phyloP scores from a whole-genome alignment of 2,113 vertebrate genomes.

The Gambusia affinis region DNA sequence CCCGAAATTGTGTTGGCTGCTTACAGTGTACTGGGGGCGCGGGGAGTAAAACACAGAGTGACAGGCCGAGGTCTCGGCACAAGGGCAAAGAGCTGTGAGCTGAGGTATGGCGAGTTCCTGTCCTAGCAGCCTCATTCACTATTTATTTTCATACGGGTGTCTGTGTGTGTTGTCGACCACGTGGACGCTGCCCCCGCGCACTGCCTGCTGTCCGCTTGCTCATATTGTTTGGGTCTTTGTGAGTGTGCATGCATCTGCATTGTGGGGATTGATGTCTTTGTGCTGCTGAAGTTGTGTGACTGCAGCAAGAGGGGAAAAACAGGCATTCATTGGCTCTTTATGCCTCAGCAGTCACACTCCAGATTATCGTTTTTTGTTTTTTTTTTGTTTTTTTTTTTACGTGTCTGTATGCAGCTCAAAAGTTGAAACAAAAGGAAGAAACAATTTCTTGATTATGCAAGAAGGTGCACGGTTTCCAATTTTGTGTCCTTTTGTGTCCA shows the following conservation, averaged over 20 bases:
- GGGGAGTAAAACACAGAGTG: constrained; percentile 59
- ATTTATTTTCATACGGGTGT: constrained; percentile 35
- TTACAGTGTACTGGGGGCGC: constrained; percentile 47
- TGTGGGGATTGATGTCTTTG: constrained; percentile 32
- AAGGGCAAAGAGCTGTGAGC: constrained; percentile 58
- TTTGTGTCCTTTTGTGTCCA: constrained; percentile 32
- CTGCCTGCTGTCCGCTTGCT: constrained; percentile 14
- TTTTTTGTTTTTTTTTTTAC: constrained; percentile 48
- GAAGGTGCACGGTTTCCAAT: constrained; percentile 40
- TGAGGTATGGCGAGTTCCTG: constrained; percentile 41
- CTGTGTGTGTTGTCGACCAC: background rate
- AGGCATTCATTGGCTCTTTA: constrained; percentile 70
- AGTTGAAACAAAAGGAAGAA: constrained; percentile 32
- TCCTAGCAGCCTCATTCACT: constrained; percentile 47
- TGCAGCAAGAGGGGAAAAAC: constrained; percentile 33
- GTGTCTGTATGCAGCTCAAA: constrained; percentile 43
- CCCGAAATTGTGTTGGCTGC: constrained; percentile 54
- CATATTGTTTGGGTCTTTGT: constrained; percentile 3
- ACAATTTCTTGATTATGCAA: constrained; percentile 47
- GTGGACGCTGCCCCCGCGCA: background rate
- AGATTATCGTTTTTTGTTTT: constrained; percentile 58
- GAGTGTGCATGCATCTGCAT: constrained; percentile 20
- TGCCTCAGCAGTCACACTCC: constrained; percentile 63
- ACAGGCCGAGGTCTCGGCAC: constrained; percentile 55
- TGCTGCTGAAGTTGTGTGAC: constrained; percentile 28